These are phyloP conservation scores for Didymodactylos carnosus DNA, from an alignment of 2,888 invertebrate genomes.

Conservation along the genomic window DNA sequence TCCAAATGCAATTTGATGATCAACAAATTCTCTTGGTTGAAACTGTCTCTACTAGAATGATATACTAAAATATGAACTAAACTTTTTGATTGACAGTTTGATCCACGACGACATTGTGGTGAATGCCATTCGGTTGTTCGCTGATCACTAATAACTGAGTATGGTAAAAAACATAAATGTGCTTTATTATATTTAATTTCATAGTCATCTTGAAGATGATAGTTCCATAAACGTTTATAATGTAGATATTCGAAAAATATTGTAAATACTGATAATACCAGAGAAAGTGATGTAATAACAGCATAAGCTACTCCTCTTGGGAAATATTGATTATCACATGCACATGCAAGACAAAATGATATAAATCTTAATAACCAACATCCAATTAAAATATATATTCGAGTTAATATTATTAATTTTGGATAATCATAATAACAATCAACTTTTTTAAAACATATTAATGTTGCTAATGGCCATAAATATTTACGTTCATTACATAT, in stretches of 20 bases:
- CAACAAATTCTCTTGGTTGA: not conserved
- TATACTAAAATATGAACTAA: not conserved
- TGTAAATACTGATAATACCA: not conserved
- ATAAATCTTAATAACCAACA: not conserved
- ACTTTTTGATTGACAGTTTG: not conserved
- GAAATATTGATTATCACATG: not conserved
- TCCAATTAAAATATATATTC: not conserved
- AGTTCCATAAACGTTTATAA: not conserved
- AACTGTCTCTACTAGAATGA: not conserved
- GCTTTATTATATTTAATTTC: too few relatives aligned
- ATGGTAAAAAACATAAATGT: not conserved
- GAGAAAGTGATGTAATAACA: not conserved
- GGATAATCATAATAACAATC: not conserved
- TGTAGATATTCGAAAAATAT: not conserved
- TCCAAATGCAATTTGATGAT: not conserved
- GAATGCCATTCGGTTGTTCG: not conserved
- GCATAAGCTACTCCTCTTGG: not conserved
- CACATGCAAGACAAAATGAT: not conserved
- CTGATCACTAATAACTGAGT: not conserved
- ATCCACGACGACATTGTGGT: not conserved
- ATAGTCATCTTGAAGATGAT: not conserved
- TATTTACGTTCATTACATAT: not conserved
- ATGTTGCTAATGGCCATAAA: not conserved
- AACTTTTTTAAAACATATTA: not conserved
- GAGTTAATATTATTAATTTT: not conserved